These are phyloP conservation scores for Ornithoptera priamus DNA, from an alignment of 2,888 invertebrate species.

Conservation along the genomic window DNA sequence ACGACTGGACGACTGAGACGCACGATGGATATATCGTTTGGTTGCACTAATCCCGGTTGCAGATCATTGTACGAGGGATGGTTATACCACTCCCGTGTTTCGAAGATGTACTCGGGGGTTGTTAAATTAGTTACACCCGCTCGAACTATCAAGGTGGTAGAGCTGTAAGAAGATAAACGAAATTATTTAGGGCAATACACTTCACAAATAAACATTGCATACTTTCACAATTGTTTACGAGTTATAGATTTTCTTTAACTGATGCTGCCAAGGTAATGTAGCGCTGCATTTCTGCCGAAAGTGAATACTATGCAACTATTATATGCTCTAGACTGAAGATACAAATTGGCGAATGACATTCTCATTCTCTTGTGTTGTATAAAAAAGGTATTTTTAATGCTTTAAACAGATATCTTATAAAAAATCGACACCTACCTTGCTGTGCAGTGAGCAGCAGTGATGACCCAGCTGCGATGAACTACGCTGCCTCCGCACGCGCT, in stretches of 20 bases:
- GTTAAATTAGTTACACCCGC: slow-evolving; percentile 54
- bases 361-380: too few relatives aligned
- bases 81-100: slow-evolving; percentile 57
- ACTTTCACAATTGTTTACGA: too few relatives aligned
- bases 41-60: slow-evolving; percentile 49
- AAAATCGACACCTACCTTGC: slow-evolving; percentile 44
- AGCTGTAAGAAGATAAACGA: slow-evolving; percentile 40
- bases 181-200: neutral
- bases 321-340: too few relatives aligned
- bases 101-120: slow-evolving; percentile 50
- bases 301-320: too few relatives aligned
- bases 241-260: too few relatives aligned
- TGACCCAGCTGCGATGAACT: slow-evolving; percentile 56
- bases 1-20: slow-evolving; percentile 44
- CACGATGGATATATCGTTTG: slow-evolving; percentile 59
- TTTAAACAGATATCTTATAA: neutral
- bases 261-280: too few relatives aligned
- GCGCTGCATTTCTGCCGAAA: too few relatives aligned
- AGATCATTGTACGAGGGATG: slow-evolving; percentile 53
- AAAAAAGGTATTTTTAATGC: too few relatives aligned
- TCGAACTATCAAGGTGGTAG: slow-evolving; percentile 51
- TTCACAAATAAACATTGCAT: too few relatives aligned
- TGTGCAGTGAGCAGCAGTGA: slow-evolving; percentile 67
- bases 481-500: slow-evolving; percentile 61
- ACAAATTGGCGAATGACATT: too few relatives aligned